Base-by-base conservation (phyloP, 2,797 vertebrate genomes). In the Phalanger gymnotis region DNA sequence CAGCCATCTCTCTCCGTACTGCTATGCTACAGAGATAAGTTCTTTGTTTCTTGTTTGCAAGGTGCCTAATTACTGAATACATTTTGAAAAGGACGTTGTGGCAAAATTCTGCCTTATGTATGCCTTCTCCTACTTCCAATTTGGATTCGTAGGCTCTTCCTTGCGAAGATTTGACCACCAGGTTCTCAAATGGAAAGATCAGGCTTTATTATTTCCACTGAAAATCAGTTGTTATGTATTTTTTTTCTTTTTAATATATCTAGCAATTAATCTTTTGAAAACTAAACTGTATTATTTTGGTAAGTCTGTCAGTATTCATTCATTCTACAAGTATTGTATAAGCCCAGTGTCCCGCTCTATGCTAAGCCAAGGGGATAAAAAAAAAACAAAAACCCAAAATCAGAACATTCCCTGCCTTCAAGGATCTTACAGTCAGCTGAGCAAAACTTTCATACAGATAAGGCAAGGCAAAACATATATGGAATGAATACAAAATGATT, bases 11-110 rank as follows among this genome's bases (percentile, higher is more conserved):
- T 95, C 94, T 30, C 55, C 93, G 0, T 92, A 94, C 89, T 91
- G 40, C 40, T n/a, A 31, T 96, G n/a, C 89, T 93, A 93, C 25
- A 47, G 40, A 81, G n/a, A 81, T 81, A 96, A 93, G 90, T 11
- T 96, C 90, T 96, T 92, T 61, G 47, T 90, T 47, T 96, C 90
- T 30, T 92, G 27, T 95, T 97, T 97, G 58, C 91, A 95, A 97
- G 96, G 54, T 97, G 13, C 91, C 98, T 97, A 97, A 95, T 98
- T 96, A 94, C 52, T 34, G 94, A 93, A 91, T 92, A 22, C 91
- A 91, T 95, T 96, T 81, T 98, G 55, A 95, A 97, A 96, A 87
- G 95, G 92, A 7, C 81, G 61, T 55, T 66, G 81, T 91, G 1
- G 14, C 55, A 55, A 90, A 94, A 30, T 31, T 54, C 31, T 93